Conservation (phyloP, 2,113 vertebrate genomes). For the Alouatta palliata region DNA sequence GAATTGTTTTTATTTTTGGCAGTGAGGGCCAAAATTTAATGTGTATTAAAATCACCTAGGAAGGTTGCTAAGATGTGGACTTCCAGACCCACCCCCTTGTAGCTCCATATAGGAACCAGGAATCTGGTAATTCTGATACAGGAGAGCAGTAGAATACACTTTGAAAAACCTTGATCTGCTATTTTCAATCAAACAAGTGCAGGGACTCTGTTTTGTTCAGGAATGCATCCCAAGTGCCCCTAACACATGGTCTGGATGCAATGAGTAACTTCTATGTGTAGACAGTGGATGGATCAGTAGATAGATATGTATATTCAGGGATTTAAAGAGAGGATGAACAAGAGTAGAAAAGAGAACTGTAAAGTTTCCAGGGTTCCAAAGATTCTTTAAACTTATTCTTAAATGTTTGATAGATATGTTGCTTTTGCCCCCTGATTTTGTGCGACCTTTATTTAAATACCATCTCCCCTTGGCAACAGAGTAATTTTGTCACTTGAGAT, state of each 20-base stretch:
- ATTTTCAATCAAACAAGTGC: not conserved
- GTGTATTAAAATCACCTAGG: not conserved
- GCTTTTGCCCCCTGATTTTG: not conserved
- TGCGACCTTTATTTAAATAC: constrained; percentile 64
- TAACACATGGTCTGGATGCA: no score
- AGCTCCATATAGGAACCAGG: not conserved
- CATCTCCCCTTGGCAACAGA: constrained; percentile 14
- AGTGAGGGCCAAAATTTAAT: not conserved
- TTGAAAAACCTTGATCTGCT: accelerated
- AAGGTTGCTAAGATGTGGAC: not conserved
- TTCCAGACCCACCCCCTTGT: not conserved
- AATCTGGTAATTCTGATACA: not conserved
- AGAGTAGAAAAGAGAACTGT: not conserved
- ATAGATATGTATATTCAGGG: not conserved
- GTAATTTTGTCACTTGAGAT: constrained; percentile 59
- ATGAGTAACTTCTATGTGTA: not conserved
- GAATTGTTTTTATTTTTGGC: not conserved
- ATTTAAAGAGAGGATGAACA: not conserved
- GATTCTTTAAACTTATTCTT: not conserved
- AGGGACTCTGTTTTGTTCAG: not conserved
- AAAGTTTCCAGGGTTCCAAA: not conserved
- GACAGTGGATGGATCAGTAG: not conserved
- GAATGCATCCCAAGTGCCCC: no score
- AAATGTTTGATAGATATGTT: not conserved
- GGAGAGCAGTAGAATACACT: not conserved